phyloP scores from a whole-genome alignment of 2,797 vertebrate species.

The Emys orbicularis region DNA sequence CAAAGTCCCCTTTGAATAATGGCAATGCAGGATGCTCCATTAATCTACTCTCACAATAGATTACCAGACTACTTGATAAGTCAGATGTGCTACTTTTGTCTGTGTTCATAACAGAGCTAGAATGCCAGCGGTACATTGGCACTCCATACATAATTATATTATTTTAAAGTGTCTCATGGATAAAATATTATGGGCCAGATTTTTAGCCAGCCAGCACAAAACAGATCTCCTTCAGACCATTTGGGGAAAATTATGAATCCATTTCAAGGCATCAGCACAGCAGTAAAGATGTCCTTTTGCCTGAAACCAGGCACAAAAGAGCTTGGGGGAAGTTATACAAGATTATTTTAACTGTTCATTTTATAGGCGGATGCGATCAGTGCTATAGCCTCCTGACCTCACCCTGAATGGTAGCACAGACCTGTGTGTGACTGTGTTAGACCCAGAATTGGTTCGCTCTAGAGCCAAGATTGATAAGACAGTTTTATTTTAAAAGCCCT shows the following conservation, averaged over 20 bases:
- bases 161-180: not conserved
- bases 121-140: not conserved
- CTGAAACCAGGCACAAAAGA: not conserved
- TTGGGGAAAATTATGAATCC: not conserved
- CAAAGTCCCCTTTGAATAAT: not conserved
- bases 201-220: not conserved
- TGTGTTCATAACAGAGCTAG: not conserved
- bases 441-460: not conserved
- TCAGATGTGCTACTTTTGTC: not conserved
- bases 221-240: not conserved
- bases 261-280: not conserved
- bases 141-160: not conserved
- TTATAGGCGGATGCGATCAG: not conserved
- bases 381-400: not conserved
- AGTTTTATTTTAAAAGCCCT: not conserved
- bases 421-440: not conserved
- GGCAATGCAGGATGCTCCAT: not conserved
- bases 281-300: not conserved
- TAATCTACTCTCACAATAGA: not conserved
- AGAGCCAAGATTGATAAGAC: not conserved
- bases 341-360: not conserved
- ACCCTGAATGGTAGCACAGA: slow-evolving; percentile 2
- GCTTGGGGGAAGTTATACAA: not conserved
- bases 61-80: not conserved
- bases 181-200: not conserved